phyloP scores from a whole-genome alignment of 2,888 invertebrate genomes.

The Spodoptera exigua region DNA sequence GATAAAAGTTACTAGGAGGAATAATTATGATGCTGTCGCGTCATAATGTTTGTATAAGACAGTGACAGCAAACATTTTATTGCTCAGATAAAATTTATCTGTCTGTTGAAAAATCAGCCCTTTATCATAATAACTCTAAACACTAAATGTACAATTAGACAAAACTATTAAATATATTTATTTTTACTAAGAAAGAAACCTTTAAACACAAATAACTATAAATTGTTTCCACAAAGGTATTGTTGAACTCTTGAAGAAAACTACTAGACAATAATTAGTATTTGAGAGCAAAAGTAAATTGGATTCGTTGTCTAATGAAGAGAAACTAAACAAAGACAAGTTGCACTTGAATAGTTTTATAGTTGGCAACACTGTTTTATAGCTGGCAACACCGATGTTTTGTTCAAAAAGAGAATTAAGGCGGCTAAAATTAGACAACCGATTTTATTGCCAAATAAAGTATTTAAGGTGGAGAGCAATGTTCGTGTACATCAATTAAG shows the following conservation, averaged over 20 bases:
- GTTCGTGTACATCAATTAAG: no score
- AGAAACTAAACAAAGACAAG: constrained; percentile 54
- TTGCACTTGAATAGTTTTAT: constrained; percentile 47
- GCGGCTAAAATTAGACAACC: not conserved
- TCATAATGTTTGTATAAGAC: no score
- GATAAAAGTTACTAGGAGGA: no score
- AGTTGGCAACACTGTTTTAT: constrained; percentile 32
- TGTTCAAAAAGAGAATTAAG: constrained; percentile 22
- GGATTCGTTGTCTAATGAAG: constrained; percentile 56
- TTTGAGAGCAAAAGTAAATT: constrained; percentile 51
- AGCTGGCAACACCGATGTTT: constrained; percentile 20
- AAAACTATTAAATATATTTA: no score
- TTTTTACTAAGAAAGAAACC: constrained; percentile 5
- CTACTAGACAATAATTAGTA: constrained; percentile 34
- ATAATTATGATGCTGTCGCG: no score
- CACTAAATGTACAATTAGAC: no score
- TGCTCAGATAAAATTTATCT: no score
- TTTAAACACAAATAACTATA: not conserved
- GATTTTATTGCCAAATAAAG: not conserved
- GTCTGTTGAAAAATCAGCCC: no score
- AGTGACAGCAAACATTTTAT: no score
- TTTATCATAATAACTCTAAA: no score
- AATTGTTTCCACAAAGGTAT: constrained; percentile 6
- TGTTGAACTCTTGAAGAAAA: constrained; percentile 27
- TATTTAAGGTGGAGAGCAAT: not conserved